Base-by-base conservation (phyloP, 1,140 invertebrate genomes). In the Chrysomallon squamiferum region DNA sequence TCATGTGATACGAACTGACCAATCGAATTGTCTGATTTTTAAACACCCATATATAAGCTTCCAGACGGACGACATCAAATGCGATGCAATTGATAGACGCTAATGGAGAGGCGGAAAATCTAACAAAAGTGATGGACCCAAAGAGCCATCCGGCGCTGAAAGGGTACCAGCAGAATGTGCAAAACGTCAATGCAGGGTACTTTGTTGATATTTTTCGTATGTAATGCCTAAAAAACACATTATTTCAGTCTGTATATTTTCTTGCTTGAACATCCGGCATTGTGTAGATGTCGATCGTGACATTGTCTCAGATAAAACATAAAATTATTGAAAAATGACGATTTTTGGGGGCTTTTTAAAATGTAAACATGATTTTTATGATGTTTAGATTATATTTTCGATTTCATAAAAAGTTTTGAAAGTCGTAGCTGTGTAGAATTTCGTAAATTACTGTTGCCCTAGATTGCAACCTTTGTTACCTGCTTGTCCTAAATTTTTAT, bases 81-180 rank as follows among this genome's bases (percentile, higher is more conserved):
- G 64, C 72, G 71, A 79, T 77, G 74, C 72, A 73, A 68, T 70
- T 75, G 69, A 76, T 72, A 63, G 72, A 80, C 63, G 71, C 68
- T 66, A 68, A 71, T 70, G 71, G 70, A 72, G 73, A 69, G 75
- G 63, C 69, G 66, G 71, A 70, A 68, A 82, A 85, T 85, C 84
- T 74, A 66, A 70, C 71, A 54, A 67, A 76, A 71, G 76, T 72
- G 72, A 85, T 84, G 83, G 84, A 83, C 78, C 78, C 78, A 69
- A 79, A 77, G 75, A 83, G 73, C 82, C 84, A 85, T 85, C 84
- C 81, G 77, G 79, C 80, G 73, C 79, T 84, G 76, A 78, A 80
- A 82, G 75, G 78, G 76, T 82, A 78, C 79, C 78, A 81, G 79
- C 75, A 78, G 75, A 75, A 75, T 68, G 73, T 74, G 66, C 78